Conservation (phyloP, 2,113 vertebrate genomes). For the Pteropus alecto region DNA sequence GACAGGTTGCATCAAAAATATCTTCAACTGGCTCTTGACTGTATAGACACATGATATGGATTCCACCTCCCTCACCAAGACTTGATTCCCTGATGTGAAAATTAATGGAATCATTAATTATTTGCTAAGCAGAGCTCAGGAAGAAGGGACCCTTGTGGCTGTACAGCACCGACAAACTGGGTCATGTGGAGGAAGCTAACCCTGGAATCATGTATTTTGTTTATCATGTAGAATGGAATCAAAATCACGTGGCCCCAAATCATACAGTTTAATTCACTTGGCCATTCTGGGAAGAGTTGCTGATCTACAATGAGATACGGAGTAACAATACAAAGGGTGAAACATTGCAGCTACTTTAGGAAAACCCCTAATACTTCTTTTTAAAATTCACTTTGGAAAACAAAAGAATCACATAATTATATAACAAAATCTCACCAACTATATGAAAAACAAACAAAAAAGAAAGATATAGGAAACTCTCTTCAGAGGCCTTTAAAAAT, state of each 20-base stretch:
- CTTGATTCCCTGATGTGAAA: neutral
- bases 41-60: neutral
- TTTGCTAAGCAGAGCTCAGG: neutral
- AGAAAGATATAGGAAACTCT: neutral
- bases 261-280: neutral
- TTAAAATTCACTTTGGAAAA: slow-evolving; percentile 2
- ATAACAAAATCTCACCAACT: neutral
- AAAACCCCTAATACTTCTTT: neutral
- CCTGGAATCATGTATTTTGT: neutral
- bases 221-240: neutral
- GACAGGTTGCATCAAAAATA: neutral
- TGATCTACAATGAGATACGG: neutral
- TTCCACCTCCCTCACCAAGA: neutral
- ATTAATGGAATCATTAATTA: neutral
- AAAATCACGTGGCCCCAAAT: neutral
- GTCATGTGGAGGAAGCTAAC: neutral
- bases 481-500: neutral
- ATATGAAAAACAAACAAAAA: slow-evolving; percentile 27
- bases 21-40: neutral
- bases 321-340: neutral
- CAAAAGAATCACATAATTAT: neutral
- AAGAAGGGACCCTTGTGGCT: neutral
- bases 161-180: neutral
- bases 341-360: neutral
- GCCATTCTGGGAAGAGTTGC: neutral